Conservation (phyloP, 2,888 invertebrate species). For the Rhagonycha fulva region DNA sequence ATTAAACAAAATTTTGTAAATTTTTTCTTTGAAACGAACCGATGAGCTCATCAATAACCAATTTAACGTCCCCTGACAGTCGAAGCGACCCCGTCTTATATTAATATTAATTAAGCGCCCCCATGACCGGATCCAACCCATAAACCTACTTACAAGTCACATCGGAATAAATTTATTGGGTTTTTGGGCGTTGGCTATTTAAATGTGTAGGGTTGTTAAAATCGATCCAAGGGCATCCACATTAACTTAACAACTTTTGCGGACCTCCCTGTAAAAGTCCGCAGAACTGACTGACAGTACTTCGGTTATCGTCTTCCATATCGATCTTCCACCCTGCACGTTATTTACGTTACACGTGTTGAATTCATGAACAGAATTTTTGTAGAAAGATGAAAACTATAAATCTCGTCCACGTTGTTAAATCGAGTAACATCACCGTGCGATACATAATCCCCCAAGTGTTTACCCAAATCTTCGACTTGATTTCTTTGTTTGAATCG, state of each 20-base stretch:
- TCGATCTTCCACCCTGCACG: not conserved
- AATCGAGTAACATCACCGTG: too few species aligned
- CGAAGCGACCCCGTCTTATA: constrained; percentile 1
- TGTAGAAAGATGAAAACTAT: not conserved
- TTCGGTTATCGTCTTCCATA: constrained; percentile 1
- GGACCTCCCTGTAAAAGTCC: not conserved
- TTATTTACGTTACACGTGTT: not conserved
- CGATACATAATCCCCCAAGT: not conserved
- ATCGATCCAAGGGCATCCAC: constrained; percentile 3
- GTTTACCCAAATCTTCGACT: not conserved
- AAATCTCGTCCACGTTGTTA: not conserved
- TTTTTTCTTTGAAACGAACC: constrained; percentile 17
- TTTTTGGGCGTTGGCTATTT: not conserved
- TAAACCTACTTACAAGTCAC: constrained; percentile 10
- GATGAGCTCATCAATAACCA: constrained; percentile 22
- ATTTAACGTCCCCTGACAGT: constrained; percentile 15
- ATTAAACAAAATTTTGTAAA: not conserved
- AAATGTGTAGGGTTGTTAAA: not conserved
- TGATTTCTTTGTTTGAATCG: not conserved
- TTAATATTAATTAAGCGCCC: constrained; percentile 28
- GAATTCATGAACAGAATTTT: not conserved
- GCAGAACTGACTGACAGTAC: not conserved
- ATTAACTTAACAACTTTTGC: constrained; percentile 2
- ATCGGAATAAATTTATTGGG: not conserved
- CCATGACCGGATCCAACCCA: constrained; percentile 17